Conservation (phyloP, 92 coral and sea anemone species). For the Palythoa grandiflora region DNA sequence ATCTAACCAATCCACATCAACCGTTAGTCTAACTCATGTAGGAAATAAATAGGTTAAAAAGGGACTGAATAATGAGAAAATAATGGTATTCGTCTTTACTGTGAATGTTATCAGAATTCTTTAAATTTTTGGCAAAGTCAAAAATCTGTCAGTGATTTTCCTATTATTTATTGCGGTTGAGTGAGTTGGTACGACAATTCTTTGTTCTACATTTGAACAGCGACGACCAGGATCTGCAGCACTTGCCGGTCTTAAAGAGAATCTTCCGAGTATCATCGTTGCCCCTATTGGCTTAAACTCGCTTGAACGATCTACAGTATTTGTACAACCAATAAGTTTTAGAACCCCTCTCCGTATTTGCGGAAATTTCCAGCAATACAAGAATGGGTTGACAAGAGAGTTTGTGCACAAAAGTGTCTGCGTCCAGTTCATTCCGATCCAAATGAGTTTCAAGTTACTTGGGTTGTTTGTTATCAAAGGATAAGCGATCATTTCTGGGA, state of each 20-base stretch:
- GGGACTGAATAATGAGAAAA: no score
- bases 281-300: neutral
- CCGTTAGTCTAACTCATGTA: no score
- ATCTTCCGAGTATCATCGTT: no score
- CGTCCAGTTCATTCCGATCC: constrained; percentile 27
- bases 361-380: constrained; percentile 22
- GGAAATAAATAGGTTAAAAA: no score
- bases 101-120: no score
- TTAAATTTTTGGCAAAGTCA: no score
- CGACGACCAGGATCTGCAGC: no score
- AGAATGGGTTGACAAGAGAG: constrained; percentile 19
- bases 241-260: neutral
- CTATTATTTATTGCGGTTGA: no score
- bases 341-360: constrained; percentile 14
- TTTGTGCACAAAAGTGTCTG: neutral
- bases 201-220: no score
- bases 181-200: neutral
- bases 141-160: no score
- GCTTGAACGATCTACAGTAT: neutral
- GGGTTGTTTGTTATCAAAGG: neutral
- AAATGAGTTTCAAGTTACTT: neutral
- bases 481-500: constrained; percentile 24
- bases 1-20: no score
- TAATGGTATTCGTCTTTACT: no score
- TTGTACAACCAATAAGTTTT: neutral